Evolutionary conservation across 2,797 vertebrate genomes (phyloP), one percentile per base, ranked within the genome.

Genomic region (Macroramphosus scolopax): DNA sequence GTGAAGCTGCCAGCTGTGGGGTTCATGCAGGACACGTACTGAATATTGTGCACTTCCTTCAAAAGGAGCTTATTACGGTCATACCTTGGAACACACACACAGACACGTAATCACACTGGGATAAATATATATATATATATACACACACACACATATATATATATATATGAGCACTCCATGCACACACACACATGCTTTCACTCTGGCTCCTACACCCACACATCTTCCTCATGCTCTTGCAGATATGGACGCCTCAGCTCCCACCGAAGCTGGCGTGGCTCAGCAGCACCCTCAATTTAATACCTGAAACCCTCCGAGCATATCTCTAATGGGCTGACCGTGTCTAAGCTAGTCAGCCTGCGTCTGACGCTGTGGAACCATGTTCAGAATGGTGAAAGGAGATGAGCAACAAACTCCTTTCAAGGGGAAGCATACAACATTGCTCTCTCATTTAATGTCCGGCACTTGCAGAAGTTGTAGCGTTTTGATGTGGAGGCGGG

Each of bases 21-120:
- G 78, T 98, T 99, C 95, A 98, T 98, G 78, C 96, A 99, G 25
- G 94, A 90, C 77, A 99, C 86, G 0, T 95, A 98, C 57, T 99
- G 96, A 52, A 96, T 90, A 0, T 87, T 94, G 67, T 77, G 91
- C 82, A 98, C 87, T 86, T 98, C 94, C 83, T 96, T 98, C 75
- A 97, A 79, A 2, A 90, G 84, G 73, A 97, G 86, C 77, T 92
- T 96, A 84, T 75, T 92, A 62, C 94, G 91, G 80, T 99, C 96
- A 5, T 98, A 98, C 97, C 97, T 98, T 67, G 24, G 40, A 70
- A 60, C 32, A 59, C 17, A 76, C 53, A 68, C 56, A 60, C 46
- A 48, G 15, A 57, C 36, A 69, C 30, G 56, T 14, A 39, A 3
- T 34, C 14, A 39, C n/a, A 42, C 20, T n/a, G n/a, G n/a, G n/a